These are phyloP conservation scores for Hystrix brachyura DNA, from an alignment of 2,113 vertebrate species.

Conservation along the genomic window DNA sequence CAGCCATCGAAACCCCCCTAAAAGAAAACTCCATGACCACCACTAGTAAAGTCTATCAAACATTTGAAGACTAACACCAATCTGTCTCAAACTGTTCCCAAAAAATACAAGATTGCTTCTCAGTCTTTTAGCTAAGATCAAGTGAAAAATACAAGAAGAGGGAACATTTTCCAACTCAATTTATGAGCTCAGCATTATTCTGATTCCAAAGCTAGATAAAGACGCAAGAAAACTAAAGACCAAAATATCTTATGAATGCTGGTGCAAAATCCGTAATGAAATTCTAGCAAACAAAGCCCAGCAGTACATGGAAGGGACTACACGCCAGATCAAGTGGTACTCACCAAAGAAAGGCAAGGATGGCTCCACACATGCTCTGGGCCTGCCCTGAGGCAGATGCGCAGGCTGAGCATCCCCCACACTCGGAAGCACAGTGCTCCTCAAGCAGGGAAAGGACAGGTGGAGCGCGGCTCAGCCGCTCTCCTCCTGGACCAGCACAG, in stretches of 20 bases:
- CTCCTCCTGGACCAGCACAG: background rate
- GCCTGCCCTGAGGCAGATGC: background rate
- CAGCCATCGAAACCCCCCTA: background rate
- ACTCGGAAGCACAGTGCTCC: background rate
- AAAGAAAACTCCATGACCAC: background rate
- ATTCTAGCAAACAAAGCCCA: background rate
- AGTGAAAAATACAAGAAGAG: background rate
- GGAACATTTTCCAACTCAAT: background rate
- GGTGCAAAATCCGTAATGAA: background rate
- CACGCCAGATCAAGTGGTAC: background rate
- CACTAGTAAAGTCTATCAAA: background rate
- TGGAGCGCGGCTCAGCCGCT: background rate
- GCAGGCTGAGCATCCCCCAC: background rate
- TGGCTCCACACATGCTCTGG: background rate
- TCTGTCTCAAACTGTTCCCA: background rate
- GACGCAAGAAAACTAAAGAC: background rate
- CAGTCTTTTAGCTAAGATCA: too few species aligned
- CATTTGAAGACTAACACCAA: background rate
- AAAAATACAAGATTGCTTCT: background rate
- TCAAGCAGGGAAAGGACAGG: background rate
- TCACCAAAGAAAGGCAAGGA: background rate
- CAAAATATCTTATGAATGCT: background rate
- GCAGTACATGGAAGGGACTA: background rate
- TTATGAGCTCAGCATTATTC: background rate
- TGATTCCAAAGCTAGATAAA: background rate